phyloP scores from a whole-genome alignment of 2,113 vertebrate genomes.

The Poecilia latipinna region DNA sequence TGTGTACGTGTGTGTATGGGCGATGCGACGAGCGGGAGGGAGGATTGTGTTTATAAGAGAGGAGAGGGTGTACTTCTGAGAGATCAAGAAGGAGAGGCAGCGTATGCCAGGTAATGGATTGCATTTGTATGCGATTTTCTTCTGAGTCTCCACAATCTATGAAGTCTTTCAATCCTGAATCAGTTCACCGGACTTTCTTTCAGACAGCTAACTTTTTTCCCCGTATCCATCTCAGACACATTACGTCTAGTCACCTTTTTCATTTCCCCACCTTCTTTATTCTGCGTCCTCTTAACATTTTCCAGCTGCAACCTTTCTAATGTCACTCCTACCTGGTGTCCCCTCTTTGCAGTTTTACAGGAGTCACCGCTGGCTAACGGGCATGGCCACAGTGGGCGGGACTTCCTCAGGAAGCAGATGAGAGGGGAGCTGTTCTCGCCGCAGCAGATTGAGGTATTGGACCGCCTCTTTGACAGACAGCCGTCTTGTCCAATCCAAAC shows the following conservation, averaged over 20 bases:
- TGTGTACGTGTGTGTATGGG: constrained; percentile 63
- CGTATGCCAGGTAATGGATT: constrained; percentile 63
- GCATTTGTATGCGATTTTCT: constrained; percentile 73
- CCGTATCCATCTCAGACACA: constrained; percentile 31
- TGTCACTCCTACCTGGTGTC: not conserved
- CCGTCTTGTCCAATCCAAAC: constrained; percentile 81
- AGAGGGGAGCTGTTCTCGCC: constrained; percentile 96
- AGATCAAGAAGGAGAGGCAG: constrained; percentile 62
- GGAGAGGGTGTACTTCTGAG: constrained; percentile 51
- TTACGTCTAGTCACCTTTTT: not conserved
- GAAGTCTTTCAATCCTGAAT: constrained; percentile 54
- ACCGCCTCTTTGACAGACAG: constrained; percentile 96
- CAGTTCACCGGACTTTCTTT: constrained; percentile 49
- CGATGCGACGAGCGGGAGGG: constrained; percentile 41
- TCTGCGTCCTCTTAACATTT: not conserved
- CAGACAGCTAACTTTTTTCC: constrained; percentile 35
- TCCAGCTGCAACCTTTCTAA: constrained; percentile 20
- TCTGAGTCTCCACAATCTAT: constrained; percentile 58
- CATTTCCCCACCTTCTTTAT: not conserved
- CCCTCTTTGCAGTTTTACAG: constrained; percentile 85
- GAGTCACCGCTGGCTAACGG: constrained; percentile 96
- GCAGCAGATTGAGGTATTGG: constrained; percentile 98
- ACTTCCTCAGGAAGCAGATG: constrained; percentile 99
- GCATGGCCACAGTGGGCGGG: constrained; percentile 92
- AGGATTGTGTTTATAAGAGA: constrained; percentile 56